Conservation (phyloP, 1,140 invertebrate species). For the Prorops nasuta region DNA sequence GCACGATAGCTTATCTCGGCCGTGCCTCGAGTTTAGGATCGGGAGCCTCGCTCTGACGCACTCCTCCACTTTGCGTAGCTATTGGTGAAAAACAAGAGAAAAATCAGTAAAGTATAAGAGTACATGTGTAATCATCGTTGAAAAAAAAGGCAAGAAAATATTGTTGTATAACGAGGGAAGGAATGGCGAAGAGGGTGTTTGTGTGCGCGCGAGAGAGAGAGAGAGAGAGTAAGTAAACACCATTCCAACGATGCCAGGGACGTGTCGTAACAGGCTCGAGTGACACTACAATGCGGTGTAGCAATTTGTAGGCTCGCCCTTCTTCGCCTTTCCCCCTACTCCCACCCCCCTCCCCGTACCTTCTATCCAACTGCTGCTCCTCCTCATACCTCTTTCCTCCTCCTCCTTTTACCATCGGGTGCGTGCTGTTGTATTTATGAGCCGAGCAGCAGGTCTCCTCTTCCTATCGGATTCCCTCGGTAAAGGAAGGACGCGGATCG, state of each 20-base stretch:
- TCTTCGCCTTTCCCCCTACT: slow-evolving; percentile 41
- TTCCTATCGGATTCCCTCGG: slow-evolving; percentile 26
- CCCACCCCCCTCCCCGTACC: not conserved
- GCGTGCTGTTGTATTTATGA: slow-evolving; percentile 32
- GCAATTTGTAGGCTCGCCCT: slow-evolving; percentile 58
- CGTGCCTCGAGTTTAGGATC: slow-evolving; percentile 33
- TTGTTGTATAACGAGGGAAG: not conserved
- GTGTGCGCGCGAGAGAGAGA: slow-evolving; percentile 11
- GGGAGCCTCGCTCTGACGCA: no score
- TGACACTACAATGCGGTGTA: slow-evolving; percentile 59
- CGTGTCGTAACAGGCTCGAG: slow-evolving; percentile 54
- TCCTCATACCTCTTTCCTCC: not conserved
- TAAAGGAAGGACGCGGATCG: slow-evolving; percentile 8
- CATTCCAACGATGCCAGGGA: slow-evolving; percentile 55
- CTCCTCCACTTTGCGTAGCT: no score
- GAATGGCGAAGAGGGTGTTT: slow-evolving; percentile 2
- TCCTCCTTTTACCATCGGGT: not conserved
- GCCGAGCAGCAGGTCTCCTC: no score
- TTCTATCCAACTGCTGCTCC: slow-evolving; percentile 6
- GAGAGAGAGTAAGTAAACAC: slow-evolving; percentile 37
- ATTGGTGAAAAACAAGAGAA: no score
- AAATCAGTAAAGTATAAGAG: no score
- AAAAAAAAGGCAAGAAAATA: no score
- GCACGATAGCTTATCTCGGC: slow-evolving; percentile 43
- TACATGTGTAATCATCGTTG: no score